Percentiles rank a stretch among this genome's conserved stretches.
Evolutionary conservation across 1,140 invertebrate genomes (phyloP).

Genomic region (Achroia grisella): DNA sequence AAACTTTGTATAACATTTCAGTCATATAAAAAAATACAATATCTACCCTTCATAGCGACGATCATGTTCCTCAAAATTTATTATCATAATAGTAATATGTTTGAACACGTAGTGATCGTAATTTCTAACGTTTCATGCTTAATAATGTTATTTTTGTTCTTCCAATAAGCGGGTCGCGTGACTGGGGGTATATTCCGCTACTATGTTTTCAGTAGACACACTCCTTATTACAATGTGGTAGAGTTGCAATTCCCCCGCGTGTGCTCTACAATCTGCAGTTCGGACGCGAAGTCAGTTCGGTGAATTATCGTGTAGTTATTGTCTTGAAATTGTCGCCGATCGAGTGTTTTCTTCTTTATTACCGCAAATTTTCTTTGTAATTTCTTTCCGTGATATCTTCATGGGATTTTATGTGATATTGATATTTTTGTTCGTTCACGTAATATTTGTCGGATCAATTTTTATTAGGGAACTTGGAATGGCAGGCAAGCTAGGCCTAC

Average conservation of each 20-base stretch:
- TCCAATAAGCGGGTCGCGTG: constrained; percentile 31
- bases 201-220: not conserved
- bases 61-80: constrained; percentile 15
- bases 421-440: no score
- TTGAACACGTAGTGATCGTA: constrained; percentile 25
- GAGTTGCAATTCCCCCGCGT: constrained; percentile 5
- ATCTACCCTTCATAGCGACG: no score
- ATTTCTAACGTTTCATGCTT: constrained; percentile 21
- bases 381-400: no score
- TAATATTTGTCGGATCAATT: no score
- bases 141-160: constrained; percentile 35
- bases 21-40: no score
- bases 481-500: no score
- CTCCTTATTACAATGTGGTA: constrained; percentile 16
- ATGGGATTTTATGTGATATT: no score
- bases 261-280: not conserved
- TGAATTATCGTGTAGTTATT: constrained; percentile 19
- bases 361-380: not conserved
- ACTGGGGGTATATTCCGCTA: constrained; percentile 9
- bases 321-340: constrained; percentile 16
- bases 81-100: constrained; percentile 26
- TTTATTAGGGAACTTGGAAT: no score
- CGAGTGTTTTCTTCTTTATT: constrained; percentile 12
- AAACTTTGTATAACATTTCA: no score
- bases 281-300: constrained; percentile 1